phyloP scores from a whole-genome alignment of 2,797 vertebrate genomes.

The Uromys caudimaculatus region DNA sequence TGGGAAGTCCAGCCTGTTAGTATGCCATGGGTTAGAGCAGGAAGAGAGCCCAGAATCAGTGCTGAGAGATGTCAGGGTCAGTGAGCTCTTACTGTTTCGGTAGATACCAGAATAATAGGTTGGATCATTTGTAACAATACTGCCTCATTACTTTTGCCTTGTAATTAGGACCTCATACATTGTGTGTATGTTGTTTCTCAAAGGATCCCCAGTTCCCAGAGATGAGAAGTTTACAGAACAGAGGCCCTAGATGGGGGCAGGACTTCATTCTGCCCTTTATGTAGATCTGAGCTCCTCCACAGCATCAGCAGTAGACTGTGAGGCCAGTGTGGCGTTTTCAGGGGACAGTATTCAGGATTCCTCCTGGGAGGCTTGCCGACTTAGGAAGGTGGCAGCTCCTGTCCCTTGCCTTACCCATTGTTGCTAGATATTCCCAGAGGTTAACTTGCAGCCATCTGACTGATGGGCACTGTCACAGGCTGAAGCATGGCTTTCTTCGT shows the following conservation, averaged over 20 bases:
- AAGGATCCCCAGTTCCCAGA: background rate
- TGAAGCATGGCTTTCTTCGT: slow-evolving; percentile 1
- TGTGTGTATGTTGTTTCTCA: background rate
- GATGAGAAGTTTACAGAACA: background rate
- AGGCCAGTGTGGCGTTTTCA: background rate
- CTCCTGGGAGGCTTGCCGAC: background rate
- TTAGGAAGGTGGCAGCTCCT: background rate
- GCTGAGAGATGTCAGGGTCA: background rate
- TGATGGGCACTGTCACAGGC: background rate
- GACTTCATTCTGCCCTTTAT: background rate
- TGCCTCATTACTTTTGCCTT: background rate
- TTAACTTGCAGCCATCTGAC: background rate
- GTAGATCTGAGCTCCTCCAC: background rate
- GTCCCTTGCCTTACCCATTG: background rate
- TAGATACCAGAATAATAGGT: background rate
- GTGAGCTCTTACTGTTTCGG: background rate
- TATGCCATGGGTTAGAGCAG: background rate
- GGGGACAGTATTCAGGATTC: background rate
- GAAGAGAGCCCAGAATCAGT: background rate
- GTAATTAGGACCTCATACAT: background rate
- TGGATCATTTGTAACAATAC: background rate
- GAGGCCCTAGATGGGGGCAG: background rate
- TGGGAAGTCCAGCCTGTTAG: background rate
- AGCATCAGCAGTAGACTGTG: background rate
- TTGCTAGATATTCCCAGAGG: background rate